Conservation (phyloP, 2,888 invertebrate species). For the Axea sp. region DNA sequence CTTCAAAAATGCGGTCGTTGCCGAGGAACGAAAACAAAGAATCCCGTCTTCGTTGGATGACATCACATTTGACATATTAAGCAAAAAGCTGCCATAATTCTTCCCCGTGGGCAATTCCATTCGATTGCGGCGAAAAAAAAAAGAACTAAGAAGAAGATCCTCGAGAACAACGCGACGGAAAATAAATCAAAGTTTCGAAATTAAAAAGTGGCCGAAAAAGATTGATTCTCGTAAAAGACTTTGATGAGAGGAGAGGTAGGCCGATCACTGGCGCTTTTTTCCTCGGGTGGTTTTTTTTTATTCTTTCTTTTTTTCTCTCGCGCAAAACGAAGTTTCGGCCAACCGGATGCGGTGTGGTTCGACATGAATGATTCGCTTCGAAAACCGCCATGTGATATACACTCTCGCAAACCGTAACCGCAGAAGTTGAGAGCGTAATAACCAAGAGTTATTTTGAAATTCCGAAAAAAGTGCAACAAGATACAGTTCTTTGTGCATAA, state of each 20-base stretch:
- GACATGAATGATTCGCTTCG: constrained; percentile 70
- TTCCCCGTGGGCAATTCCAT: constrained; percentile 37
- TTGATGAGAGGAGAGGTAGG: constrained; percentile 58
- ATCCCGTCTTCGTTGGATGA: constrained; percentile 37
- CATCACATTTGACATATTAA: constrained; percentile 56
- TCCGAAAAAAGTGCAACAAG: too few relatives aligned
- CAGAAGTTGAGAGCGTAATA: constrained; percentile 4
- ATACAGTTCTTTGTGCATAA: too few relatives aligned
- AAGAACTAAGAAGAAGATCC: neutral
- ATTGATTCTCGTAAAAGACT: constrained; percentile 59
- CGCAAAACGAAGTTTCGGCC: constrained; percentile 71
- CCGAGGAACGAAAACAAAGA: constrained; percentile 57
- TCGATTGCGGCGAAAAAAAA: constrained; percentile 46
- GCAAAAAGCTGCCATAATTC: constrained; percentile 53
- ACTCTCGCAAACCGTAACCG: constrained; percentile 47
- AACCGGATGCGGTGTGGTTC: constrained; percentile 73
- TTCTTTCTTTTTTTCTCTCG: constrained; percentile 67
- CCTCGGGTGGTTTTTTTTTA: too few relatives aligned
- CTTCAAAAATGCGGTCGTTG: neutral
- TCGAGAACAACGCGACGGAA: constrained; percentile 19
- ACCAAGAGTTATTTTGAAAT: neutral
- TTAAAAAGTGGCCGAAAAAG: constrained; percentile 46
- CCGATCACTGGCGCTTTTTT: constrained; percentile 12
- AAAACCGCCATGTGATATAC: constrained; percentile 71
- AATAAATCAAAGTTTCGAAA: constrained; percentile 53